Conservation (phyloP, 2,888 invertebrate genomes). For the Trichogramma dendrolimi region DNA sequence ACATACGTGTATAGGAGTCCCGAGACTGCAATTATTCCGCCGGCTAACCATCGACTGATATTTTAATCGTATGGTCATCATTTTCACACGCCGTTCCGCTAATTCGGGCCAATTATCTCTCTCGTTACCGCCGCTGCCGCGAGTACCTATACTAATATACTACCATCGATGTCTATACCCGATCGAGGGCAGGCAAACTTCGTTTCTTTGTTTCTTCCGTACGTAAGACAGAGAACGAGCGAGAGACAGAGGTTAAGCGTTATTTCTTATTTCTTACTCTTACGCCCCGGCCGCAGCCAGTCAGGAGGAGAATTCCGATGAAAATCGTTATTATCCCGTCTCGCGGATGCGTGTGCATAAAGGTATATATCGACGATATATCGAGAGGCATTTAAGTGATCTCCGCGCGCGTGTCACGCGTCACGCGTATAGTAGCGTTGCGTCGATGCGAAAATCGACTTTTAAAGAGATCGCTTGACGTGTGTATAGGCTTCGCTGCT, state of each 20-base stretch:
- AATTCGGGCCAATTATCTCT: slow-evolving; percentile 39
- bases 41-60: slow-evolving; percentile 18
- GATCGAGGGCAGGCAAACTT: not conserved
- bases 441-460: no score
- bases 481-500: no score
- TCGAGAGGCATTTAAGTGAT: no score
- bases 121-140: slow-evolving; percentile 32
- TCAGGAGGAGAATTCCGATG: not conserved
- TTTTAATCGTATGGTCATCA: slow-evolving; percentile 42
- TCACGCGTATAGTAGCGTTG: no score
- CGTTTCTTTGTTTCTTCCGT: slow-evolving; percentile 16
- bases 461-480: no score
- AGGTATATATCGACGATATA: no score
- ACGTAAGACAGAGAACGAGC: slow-evolving; percentile 32
- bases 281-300: not conserved
- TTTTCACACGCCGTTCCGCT: slow-evolving; percentile 42
- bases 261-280: not conserved
- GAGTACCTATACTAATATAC: slow-evolving; percentile 8
- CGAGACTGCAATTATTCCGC: not conserved
- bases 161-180: slow-evolving; percentile 28
- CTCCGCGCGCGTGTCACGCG: no score
- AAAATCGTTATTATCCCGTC: no score
- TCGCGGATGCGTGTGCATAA: no score
- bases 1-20: slow-evolving; percentile 1
- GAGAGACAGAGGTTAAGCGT: slow-evolving; percentile 27